Base-by-base conservation (phyloP, 1,140 invertebrate genomes). In the Triops longicaudatus region DNA sequence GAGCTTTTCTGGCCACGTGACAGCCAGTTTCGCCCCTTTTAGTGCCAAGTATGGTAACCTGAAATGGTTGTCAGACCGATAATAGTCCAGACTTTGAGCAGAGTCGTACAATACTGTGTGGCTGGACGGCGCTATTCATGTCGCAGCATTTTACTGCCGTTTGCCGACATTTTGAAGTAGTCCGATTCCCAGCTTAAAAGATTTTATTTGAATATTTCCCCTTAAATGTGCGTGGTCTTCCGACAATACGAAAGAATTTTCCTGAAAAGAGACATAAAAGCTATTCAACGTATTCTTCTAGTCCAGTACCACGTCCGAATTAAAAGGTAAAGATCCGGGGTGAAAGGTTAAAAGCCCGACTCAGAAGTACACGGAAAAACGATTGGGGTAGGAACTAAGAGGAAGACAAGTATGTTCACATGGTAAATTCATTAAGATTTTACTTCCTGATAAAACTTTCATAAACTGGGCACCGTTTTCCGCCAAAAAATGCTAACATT, bases 331-430 rank as follows among this genome's bases (percentile, higher is more conserved):
- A 63, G 50, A 63, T 22, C 50, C 17, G n/a, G 50, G 50, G 50
- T 63, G 17, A 63, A 63, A 63, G 50, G 50, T 63, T 63, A 63
- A 63, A 63, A 63, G 50, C 50, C n/a, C 50, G 50, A 63, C 50
- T n/a, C 50, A 17, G 31, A 63, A 63, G 50, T 14, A 63, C 22
- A 22, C 17, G 50, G 50, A 22, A 63, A 63, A 63, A 17, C 50
- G 50, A 63, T 63, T 22, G 17, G 50, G 50, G 50, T 10, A 14
- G 17, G 7, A 7, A 1, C 50, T 22, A 17, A 14, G 50, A 63
- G 10, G 50, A 22, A 17, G 5, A 14, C 50, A n/a, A 63, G 31
- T 63, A 63, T 6, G 50, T 63, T n/a, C 22, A 22, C 50, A 63
- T 63, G 50, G 50, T 17, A 63, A 63, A 17, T 63, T 63, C 17